Evolutionary conservation across 2,113 vertebrate genomes (phyloP).

Genomic region (Malurus alboscapulatus): DNA sequence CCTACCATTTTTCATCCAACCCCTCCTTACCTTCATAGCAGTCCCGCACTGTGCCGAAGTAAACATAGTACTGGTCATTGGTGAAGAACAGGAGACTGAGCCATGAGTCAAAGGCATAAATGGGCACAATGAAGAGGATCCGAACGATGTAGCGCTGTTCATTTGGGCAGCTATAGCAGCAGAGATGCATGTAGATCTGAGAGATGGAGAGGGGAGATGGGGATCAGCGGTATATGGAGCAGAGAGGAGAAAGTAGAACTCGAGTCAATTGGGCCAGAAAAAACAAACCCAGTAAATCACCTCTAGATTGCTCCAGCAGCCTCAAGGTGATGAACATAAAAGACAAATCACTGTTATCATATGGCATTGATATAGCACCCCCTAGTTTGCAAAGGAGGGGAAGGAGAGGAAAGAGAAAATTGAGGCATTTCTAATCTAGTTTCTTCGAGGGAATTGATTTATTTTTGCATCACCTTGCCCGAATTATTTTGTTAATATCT

Average conservation of each 20-base stretch:
- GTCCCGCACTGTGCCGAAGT: slow-evolving; percentile 93
- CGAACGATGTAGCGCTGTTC: slow-evolving; percentile 95
- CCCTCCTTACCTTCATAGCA: slow-evolving; percentile 91
- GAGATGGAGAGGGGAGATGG: neutral
- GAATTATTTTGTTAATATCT: neutral
- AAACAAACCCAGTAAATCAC: neutral
- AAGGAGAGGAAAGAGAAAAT: neutral
- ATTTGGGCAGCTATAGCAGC: slow-evolving; percentile 92
- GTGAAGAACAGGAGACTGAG: slow-evolving; percentile 98
- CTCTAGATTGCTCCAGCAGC: neutral
- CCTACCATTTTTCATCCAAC: neutral
- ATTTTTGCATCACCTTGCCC: neutral
- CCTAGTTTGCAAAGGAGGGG: neutral
- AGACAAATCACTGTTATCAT: neutral
- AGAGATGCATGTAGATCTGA: slow-evolving; percentile 97
- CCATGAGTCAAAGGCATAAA: slow-evolving; percentile 96
- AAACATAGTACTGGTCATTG: slow-evolving; percentile 97
- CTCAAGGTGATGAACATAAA: neutral
- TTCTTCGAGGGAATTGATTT: neutral
- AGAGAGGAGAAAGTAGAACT: neutral
- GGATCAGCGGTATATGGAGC: neutral
- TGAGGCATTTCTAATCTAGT: neutral
- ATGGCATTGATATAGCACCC: neutral
- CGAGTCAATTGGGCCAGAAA: neutral
- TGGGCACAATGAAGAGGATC: slow-evolving; percentile 97